A percentile compares a stretch with the other conserved stretches of the same genome.
Evolutionary conservation across 2,888 invertebrate species (phyloP).

Genomic region (Erynnis tages): DNA sequence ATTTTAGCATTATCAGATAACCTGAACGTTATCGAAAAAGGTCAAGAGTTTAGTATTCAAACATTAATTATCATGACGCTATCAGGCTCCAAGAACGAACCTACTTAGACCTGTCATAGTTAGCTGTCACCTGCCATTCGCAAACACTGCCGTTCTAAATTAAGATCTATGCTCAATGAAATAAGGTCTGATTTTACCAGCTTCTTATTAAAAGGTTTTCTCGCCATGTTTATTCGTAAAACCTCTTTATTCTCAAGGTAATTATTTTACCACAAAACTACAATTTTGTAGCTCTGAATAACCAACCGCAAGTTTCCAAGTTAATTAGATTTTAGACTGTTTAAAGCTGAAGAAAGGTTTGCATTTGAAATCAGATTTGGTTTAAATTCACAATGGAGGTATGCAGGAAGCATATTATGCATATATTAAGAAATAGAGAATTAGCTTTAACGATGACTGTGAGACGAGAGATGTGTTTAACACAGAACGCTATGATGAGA

Average conservation of each 20-base stretch:
- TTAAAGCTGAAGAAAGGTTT: too few species aligned
- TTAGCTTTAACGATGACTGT: too few species aligned
- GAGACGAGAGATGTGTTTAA: too few species aligned
- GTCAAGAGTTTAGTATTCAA: slow-evolving; percentile 18
- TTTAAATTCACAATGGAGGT: too few species aligned
- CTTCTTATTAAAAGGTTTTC: slow-evolving; percentile 32
- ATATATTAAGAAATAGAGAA: too few species aligned
- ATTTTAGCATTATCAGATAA: slow-evolving; percentile 9
- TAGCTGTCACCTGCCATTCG: slow-evolving; percentile 8
- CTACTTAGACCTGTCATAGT: slow-evolving; percentile 20
- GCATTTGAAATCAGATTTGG: too few species aligned
- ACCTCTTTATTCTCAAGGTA: slow-evolving; percentile 36
- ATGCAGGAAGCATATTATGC: too few species aligned
- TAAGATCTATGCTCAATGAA: slow-evolving; percentile 18
- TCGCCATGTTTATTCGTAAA: slow-evolving; percentile 34
- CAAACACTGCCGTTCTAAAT: background rate
- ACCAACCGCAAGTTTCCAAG: too few species aligned
- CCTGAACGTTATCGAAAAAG: slow-evolving; percentile 8
- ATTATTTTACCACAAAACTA: slow-evolving; percentile 32
- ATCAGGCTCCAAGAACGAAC: slow-evolving; percentile 12
- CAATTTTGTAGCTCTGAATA: too few species aligned
- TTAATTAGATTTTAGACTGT: too few species aligned
- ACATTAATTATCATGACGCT: slow-evolving; percentile 21
- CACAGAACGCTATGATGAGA: too few species aligned
- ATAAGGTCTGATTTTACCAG: slow-evolving; percentile 23